phyloP scores from a whole-genome alignment of 2,113 vertebrate genomes.

The Hemiprocne comata region DNA sequence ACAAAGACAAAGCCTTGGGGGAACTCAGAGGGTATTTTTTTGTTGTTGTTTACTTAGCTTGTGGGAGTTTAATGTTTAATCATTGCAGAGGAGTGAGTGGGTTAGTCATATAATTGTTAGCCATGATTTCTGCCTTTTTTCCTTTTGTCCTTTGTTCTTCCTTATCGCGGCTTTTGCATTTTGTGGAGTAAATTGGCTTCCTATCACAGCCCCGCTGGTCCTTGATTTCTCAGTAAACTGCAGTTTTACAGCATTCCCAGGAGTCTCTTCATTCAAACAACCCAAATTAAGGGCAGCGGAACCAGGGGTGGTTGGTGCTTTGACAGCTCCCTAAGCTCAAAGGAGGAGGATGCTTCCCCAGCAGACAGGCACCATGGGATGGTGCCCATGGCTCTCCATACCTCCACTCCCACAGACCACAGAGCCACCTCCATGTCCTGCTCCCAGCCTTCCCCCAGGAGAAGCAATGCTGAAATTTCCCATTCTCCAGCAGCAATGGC shows the following conservation, averaged over 20 bases:
- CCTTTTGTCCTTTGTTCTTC: constrained; percentile 60
- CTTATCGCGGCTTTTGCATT: background rate
- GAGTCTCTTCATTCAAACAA: background rate
- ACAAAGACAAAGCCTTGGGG: constrained; percentile 16
- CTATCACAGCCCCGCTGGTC: background rate
- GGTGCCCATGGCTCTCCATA: fast-evolving
- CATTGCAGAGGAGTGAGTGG: background rate
- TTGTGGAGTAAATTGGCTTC: background rate
- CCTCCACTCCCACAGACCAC: background rate
- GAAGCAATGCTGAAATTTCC: background rate
- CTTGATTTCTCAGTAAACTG: background rate
- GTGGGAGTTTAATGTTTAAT: constrained; percentile 66
- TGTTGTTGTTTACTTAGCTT: constrained; percentile 30
- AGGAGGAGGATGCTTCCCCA: background rate
- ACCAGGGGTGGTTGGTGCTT: background rate
- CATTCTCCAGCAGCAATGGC: fast-evolving
- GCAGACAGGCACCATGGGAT: background rate
- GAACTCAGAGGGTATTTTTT: background rate
- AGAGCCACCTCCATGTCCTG: background rate
- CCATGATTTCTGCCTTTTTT: constrained; percentile 14
- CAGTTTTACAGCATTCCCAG: background rate
- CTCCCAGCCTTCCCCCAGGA: background rate
- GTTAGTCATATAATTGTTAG: constrained; percentile 48
- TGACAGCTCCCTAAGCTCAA: background rate
- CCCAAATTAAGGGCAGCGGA: background rate